Conservation (phyloP, 2,113 vertebrate genomes). For the Pimephales promelas region DNA sequence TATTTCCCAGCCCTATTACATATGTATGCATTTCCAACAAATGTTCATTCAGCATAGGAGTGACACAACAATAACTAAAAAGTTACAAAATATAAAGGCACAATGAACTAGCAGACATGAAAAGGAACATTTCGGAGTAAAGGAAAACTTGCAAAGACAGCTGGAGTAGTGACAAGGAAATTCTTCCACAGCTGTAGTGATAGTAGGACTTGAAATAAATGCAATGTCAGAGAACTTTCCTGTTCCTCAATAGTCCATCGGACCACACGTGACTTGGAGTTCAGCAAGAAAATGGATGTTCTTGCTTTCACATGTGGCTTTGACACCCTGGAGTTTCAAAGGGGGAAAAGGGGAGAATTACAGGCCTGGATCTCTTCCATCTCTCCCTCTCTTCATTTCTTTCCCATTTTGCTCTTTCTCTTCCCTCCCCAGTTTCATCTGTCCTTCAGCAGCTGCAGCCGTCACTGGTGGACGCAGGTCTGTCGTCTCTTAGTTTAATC, state of each 20-base stretch:
- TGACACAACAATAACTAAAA: constrained; percentile 29
- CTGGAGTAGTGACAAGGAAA: background rate
- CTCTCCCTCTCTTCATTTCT: constrained; percentile 1
- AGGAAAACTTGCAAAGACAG: background rate
- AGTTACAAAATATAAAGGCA: constrained; percentile 49
- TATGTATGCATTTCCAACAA: constrained; percentile 15
- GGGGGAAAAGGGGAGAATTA: background rate
- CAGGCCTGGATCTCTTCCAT: constrained; percentile 16
- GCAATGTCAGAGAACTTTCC: constrained; percentile 20
- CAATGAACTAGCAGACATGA: constrained; percentile 25
- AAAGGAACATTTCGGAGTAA: background rate
- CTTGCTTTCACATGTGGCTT: constrained; percentile 23
- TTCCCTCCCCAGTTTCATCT: background rate
- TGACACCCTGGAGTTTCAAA: constrained; percentile 27
- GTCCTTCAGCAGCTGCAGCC: constrained; percentile 85
- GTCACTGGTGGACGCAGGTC: constrained; percentile 78
- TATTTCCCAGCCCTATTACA: constrained; percentile 13
- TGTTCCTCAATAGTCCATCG: constrained; percentile 25
- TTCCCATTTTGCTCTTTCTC: constrained; percentile 17
- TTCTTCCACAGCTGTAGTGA: constrained; percentile 36
- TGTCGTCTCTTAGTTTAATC: constrained; percentile 88
- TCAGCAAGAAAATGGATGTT: constrained; percentile 38
- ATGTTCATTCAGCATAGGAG: constrained; percentile 39
- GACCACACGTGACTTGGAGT: constrained; percentile 24
- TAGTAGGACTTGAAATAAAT: constrained; percentile 29